Evolutionary conservation across 2,113 vertebrate species (phyloP).

Genomic region (Cynocephalus volans): DNA sequence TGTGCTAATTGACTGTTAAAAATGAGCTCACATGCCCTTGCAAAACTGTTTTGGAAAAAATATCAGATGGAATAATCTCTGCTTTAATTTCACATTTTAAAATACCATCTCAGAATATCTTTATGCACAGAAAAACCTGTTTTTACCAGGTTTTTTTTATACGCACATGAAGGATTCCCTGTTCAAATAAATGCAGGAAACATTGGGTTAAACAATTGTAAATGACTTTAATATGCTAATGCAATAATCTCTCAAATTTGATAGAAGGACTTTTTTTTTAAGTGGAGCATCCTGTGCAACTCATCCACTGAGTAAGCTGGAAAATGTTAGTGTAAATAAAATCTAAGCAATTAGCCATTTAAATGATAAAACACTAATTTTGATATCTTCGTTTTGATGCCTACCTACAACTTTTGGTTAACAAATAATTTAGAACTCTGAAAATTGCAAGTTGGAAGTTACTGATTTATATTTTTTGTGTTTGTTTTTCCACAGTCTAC

Average conservation of each 20-base stretch:
- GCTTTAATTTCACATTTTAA: conserved; percentile 65
- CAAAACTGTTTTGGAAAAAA: conserved; percentile 40
- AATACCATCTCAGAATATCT: conserved; percentile 6
- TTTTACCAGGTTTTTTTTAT: conserved; percentile 38
- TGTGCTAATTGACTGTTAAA: conserved; percentile 25
- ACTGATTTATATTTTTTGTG: neutral
- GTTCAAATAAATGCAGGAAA: conserved; percentile 29
- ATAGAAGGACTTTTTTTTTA: conserved; percentile 48
- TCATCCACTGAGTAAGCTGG: conserved; percentile 6
- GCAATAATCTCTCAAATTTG: neutral
- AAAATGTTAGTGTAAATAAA: conserved; percentile 21
- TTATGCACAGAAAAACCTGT: neutral
- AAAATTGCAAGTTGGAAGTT: conserved; percentile 37
- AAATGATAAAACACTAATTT: neutral
- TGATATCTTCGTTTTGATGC: conserved; percentile 17
- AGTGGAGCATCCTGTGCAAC: neutral
- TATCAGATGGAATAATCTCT: conserved; percentile 31
- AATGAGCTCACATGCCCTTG: neutral
- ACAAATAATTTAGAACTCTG: conserved; percentile 15
- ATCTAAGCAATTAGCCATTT: conserved; percentile 14
- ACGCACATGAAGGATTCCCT: conserved; percentile 14
- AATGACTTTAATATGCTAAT: neutral
- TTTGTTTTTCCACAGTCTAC: neutral
- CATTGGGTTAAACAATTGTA: conserved; percentile 6
- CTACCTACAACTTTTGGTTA: neutral